Evolutionary conservation across 2,888 invertebrate genomes (phyloP).

Genomic region (Pammene aurita): DNA sequence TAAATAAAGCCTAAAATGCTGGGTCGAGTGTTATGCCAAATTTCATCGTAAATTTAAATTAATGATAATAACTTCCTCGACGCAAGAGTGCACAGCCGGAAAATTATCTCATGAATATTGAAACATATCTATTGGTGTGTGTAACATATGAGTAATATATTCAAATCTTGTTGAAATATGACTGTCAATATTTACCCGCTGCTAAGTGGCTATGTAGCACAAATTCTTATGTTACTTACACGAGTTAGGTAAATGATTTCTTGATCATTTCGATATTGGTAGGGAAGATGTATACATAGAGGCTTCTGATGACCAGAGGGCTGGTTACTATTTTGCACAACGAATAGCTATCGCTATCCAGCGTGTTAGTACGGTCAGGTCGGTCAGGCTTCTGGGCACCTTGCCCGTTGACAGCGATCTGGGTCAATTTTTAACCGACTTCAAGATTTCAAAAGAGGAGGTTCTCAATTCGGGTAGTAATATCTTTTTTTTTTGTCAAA

Average conservation of each 20-base stretch:
- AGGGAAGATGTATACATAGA: neutral
- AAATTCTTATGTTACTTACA: neutral
- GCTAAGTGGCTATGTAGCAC: constrained; percentile 13
- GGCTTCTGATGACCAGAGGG: too few relatives aligned
- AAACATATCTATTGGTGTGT: constrained; percentile 3
- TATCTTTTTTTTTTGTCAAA: too few relatives aligned
- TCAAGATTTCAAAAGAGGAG: too few relatives aligned
- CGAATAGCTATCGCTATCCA: too few relatives aligned
- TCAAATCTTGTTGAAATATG: constrained; percentile 22
- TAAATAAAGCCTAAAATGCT: neutral
- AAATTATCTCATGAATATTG: constrained; percentile 33
- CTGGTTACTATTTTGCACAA: too few relatives aligned
- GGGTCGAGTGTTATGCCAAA: constrained; percentile 10
- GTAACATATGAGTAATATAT: constrained; percentile 24
- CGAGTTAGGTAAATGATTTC: constrained; percentile 1
- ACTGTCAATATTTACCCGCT: constrained; percentile 20
- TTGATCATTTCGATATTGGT: neutral
- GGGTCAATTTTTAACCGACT: too few relatives aligned
- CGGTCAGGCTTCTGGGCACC: too few relatives aligned
- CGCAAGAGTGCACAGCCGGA: constrained; percentile 23
- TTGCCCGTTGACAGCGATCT: too few relatives aligned
- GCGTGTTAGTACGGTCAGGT: too few relatives aligned
- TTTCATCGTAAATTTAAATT: constrained; percentile 22
- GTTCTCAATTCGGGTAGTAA: too few relatives aligned
- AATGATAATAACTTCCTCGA: constrained; percentile 30